A percentile compares a stretch with the other conserved stretches of the same genome.
Evolutionary conservation across 2,888 invertebrate genomes (phyloP).

Genomic region (Chrysolina americana): DNA sequence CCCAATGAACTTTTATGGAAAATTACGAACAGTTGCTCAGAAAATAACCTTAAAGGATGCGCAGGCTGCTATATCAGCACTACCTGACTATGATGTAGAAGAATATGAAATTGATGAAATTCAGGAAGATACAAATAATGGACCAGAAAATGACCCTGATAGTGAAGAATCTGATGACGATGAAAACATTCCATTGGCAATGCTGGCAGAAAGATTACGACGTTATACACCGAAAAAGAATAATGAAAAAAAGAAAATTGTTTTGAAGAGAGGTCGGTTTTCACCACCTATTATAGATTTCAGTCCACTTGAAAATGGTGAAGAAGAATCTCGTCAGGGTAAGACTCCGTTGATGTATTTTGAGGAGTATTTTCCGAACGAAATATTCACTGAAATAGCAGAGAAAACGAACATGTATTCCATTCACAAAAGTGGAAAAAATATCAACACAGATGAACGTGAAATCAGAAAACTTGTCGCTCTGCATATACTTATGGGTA

Average conservation of each 20-base stretch:
- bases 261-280: background rate
- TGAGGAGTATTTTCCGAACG: too few relatives aligned
- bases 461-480: too few relatives aligned
- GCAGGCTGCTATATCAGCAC: background rate
- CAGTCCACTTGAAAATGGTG: too few relatives aligned
- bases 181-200: background rate
- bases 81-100: constrained; percentile 9
- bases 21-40: background rate
- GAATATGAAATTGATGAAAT: background rate
- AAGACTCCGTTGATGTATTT: too few relatives aligned
- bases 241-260: background rate
- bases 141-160: background rate
- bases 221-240: background rate
- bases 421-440: too few relatives aligned
- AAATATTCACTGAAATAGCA: too few relatives aligned
- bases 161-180: background rate
- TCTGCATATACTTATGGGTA: too few relatives aligned
- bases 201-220: background rate
- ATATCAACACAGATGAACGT: too few relatives aligned
- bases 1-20: constrained; percentile 4
- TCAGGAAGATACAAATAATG: background rate
- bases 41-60: background rate
- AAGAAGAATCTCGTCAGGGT: too few relatives aligned
- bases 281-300: background rate
- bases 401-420: too few relatives aligned